A percentile compares a stretch with the other conserved stretches of the same genome.
Evolutionary conservation across 35 echinoderm and acorn worm species (phyloP).

Genomic region (Apostichopus japonicus): DNA sequence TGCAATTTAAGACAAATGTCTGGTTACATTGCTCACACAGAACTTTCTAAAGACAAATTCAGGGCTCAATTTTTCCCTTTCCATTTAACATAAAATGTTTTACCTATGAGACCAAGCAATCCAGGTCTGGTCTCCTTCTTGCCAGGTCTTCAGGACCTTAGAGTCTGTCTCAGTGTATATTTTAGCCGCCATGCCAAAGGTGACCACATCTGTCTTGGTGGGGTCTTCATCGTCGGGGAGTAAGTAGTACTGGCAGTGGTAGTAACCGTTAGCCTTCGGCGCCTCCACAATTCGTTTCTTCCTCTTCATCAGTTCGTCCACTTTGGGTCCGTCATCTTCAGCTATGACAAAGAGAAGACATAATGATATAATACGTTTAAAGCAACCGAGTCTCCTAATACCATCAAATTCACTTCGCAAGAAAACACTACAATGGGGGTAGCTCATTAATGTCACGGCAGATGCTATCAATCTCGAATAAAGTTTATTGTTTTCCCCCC

Average conservation of each 20-base stretch:
- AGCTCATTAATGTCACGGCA: too few relatives aligned
- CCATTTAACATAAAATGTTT: background rate
- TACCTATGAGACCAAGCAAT: constrained; percentile 99
- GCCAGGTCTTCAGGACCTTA: constrained; percentile 99
- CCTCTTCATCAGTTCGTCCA: constrained; percentile 92
- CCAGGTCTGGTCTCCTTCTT: constrained; percentile 98
- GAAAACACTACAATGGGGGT: too few relatives aligned
- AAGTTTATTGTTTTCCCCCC: too few relatives aligned
- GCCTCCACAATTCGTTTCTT: constrained; percentile 94
- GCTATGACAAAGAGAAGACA: constrained; percentile 59
- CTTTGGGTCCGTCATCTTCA: constrained; percentile 76
- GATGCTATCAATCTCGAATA: too few relatives aligned
- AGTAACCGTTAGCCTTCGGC: constrained; percentile 92
- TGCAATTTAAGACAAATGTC: too few relatives aligned
- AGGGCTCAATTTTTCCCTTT: too few relatives aligned
- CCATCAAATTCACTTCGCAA: too few relatives aligned
- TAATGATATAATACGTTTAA: background rate
- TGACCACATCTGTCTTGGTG: constrained; percentile 91
- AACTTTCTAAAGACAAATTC: too few relatives aligned
- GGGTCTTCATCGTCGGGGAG: constrained; percentile 94
- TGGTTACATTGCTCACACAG: too few relatives aligned
- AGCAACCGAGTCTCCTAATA: too few relatives aligned
- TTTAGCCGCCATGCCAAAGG: constrained; percentile 99
- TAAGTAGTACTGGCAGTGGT: constrained; percentile 84
- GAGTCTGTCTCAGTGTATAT: constrained; percentile 98